A percentile compares a stretch with the other conserved stretches of the same genome.
Conservation (phyloP, 1,140 invertebrate genomes). For the Saccostrea echinata region DNA sequence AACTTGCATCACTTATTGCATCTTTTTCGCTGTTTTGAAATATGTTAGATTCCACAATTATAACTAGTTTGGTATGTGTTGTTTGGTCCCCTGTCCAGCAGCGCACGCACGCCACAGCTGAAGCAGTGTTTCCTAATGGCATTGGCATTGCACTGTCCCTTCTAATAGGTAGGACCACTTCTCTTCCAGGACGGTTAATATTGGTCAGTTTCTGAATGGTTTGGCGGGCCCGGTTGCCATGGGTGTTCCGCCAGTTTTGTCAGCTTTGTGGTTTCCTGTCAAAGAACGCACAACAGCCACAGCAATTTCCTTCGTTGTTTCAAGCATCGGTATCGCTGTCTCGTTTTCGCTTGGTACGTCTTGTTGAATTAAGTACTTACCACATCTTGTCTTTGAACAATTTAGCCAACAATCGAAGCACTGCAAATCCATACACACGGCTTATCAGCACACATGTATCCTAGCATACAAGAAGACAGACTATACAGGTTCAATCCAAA, state of each 20-base stretch:
- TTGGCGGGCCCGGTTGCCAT: conserved; percentile 75
- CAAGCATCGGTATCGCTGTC: conserved; percentile 59
- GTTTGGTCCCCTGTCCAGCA: conserved; percentile 76
- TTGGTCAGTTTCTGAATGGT: conserved; percentile 74
- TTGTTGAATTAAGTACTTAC: neutral
- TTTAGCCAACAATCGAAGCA: neutral
- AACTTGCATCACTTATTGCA: too few relatives aligned
- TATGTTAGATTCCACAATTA: too few relatives aligned
- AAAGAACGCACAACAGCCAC: conserved; percentile 76
- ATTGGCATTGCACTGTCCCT: conserved; percentile 43
- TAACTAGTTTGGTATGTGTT: too few relatives aligned
- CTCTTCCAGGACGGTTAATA: conserved; percentile 60
- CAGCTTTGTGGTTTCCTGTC: conserved; percentile 77
- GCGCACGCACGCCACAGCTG: conserved; percentile 73
- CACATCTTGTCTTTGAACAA: neutral
- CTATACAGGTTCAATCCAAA: too few relatives aligned
- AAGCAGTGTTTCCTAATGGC: conserved; percentile 19
- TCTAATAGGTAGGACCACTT: conserved; percentile 44
- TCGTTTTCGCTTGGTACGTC: conserved; percentile 65
- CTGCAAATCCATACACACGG: neutral
- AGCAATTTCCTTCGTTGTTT: conserved; percentile 59
- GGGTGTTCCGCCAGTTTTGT: conserved; percentile 72
- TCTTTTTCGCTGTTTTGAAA: too few relatives aligned
- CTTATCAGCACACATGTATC: neutral
- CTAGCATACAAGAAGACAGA: too few relatives aligned